These are phyloP conservation scores for Drosophila ambigua DNA, from an alignment of 1,140 invertebrate species.

Conservation along the genomic window DNA sequence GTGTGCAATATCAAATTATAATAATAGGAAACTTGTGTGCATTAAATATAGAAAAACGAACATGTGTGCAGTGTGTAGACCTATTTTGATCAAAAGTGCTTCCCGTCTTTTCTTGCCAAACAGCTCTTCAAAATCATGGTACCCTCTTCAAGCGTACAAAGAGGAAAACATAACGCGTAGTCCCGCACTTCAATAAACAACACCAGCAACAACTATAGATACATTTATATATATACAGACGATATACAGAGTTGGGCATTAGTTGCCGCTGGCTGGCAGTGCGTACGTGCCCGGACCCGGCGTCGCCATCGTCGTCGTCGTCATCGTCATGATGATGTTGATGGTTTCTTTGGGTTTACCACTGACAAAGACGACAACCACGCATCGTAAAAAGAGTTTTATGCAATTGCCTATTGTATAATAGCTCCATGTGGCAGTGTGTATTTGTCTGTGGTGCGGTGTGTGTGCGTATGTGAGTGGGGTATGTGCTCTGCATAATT, in stretches of 20 bases:
- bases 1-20: too few relatives aligned
- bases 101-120: too few relatives aligned
- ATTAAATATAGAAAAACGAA: too few relatives aligned
- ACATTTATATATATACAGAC: constrained; percentile 1
- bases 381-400: constrained; percentile 76
- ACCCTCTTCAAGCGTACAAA: too few relatives aligned
- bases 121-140: too few relatives aligned
- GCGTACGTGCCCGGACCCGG: constrained; percentile 78
- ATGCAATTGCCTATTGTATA: constrained; percentile 71
- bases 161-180: constrained; percentile 53
- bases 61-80: too few relatives aligned
- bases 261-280: constrained; percentile 53
- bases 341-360: constrained; percentile 59
- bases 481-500: constrained; percentile 81
- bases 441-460: constrained; percentile 68
- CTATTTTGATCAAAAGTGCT: too few relatives aligned
- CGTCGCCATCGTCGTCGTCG: constrained; percentile 54
- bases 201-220: constrained; percentile 53
- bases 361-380: constrained; percentile 60
- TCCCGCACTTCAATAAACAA: constrained; percentile 75
- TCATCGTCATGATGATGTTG: constrained; percentile 32
- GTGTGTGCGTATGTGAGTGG: constrained; percentile 50
- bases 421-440: constrained; percentile 25
- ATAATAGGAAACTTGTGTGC: too few relatives aligned
- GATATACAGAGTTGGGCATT: constrained; percentile 64